A percentile compares a stretch with the other conserved stretches of the same genome.
phyloP scores from a whole-genome alignment of 1,140 invertebrate genomes.

The Coptotermes formosanus region DNA sequence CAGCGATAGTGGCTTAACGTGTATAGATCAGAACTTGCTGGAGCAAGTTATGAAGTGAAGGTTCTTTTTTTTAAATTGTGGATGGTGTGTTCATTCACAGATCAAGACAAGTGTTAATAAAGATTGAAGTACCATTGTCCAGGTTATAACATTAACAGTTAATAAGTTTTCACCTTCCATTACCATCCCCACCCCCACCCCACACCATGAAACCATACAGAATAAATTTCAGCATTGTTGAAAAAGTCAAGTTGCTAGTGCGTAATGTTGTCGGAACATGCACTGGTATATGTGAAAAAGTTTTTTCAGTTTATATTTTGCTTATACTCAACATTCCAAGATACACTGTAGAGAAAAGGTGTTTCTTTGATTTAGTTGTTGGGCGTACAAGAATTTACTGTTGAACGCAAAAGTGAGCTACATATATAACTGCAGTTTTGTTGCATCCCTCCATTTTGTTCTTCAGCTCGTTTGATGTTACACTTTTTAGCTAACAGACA shows the following conservation, averaged over 20 bases:
- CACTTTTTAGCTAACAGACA: background rate
- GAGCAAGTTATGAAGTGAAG: background rate
- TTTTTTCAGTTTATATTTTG: background rate
- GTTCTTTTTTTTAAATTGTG: background rate
- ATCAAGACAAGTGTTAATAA: constrained; percentile 7
- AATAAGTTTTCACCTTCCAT: background rate
- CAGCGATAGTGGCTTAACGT: background rate
- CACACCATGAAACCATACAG: background rate
- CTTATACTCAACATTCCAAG: constrained; percentile 29
- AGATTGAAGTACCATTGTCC: background rate
- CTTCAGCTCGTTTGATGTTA: too few relatives aligned
- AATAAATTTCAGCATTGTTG: background rate
- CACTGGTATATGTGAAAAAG: background rate
- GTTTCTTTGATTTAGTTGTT: constrained; percentile 16
- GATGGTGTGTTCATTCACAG: background rate
- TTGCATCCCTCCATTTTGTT: too few relatives aligned
- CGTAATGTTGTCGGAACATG: background rate
- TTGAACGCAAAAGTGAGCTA: background rate
- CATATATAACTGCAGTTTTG: too few relatives aligned
- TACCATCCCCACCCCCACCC: background rate
- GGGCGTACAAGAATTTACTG: background rate
- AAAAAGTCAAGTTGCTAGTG: background rate
- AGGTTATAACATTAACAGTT: background rate
- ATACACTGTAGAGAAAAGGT: background rate
- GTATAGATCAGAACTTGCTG: background rate